Base-by-base conservation (phyloP, 2,113 vertebrate species). In the Crotophaga sulcirostris region DNA sequence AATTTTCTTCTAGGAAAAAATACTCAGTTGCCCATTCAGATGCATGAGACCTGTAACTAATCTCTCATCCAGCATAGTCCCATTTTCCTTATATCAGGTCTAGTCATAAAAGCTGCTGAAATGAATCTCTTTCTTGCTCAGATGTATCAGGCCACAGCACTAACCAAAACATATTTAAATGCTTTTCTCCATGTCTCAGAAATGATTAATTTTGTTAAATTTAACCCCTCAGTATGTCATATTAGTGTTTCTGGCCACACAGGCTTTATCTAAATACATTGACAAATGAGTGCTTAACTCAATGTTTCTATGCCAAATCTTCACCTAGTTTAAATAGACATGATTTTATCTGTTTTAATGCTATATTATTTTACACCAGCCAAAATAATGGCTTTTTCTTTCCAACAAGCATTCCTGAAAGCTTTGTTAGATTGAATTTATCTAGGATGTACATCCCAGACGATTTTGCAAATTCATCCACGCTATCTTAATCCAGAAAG, bases 261-360 rank as follows among this genome's bases (percentile, higher is more conserved):
- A 67, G 34, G 6, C 28, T 33, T 62, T 47, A 54, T 34, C n/a
- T 54, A 90, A 88, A 49, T 10, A 68, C 2, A 0, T 80, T 74
- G 62, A 59, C n/a, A 84, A 81, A 63, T 10, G 18, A 34, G 11
- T 23, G 36, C 19, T 88, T 45, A 72, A 47, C 84, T 78, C 45
- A 45, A 12, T 28, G 60, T 60, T 92, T 52, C 31, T 75, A 13
- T 63, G 68, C 9, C 33, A 72, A 67, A 51, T 56, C 29, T 58
- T 90, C 64, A 59, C 33, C 55, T 44, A 49, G 18, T 87, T 70
- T 63, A 67, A 91, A 81, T 20, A 87, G 28, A 28, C 5, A 3
- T 11, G 18, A 51, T 91, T 90, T 88, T 59, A 67, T 56, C 64
- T 90, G 4, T 68, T 93, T 76, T 79, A 83, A 91, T 92, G 49